Conservation (phyloP, 2,113 vertebrate genomes). For the Dipodomys merriami region DNA sequence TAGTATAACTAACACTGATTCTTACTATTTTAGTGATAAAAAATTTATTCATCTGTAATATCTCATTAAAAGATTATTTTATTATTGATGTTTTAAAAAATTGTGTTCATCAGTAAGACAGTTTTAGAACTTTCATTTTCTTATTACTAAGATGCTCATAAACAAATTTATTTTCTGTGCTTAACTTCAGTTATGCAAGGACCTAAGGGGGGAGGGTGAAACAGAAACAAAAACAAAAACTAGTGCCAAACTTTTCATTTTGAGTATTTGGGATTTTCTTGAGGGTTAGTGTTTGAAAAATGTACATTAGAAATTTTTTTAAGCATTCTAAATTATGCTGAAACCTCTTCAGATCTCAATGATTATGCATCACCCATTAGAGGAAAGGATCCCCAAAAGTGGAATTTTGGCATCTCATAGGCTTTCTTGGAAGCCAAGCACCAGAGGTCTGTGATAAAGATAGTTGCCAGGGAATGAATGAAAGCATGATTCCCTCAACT, state of each 20-base stretch:
- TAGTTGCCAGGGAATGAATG: constrained; percentile 82
- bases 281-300: not conserved
- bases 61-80: constrained; percentile 44
- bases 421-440: constrained; percentile 78
- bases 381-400: constrained; percentile 51
- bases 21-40: constrained; percentile 60
- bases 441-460: constrained; percentile 78
- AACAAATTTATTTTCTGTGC: constrained; percentile 50
- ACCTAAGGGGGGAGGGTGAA: not conserved
- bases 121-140: constrained; percentile 49
- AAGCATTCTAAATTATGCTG: constrained; percentile 51
- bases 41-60: constrained; percentile 57
- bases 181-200: constrained; percentile 61
- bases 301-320: constrained; percentile 49
- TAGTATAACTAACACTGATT: constrained; percentile 64
- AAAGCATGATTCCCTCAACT: constrained; percentile 80
- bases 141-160: constrained; percentile 46
- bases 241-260: constrained; percentile 40
- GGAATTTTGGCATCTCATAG: constrained; percentile 69
- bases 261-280: not conserved
- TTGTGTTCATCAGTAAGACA: constrained; percentile 66
- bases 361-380: constrained; percentile 38
- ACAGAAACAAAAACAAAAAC: not conserved
- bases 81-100: not conserved
- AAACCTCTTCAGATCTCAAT: constrained; percentile 62